Evolutionary conservation across 2,797 vertebrate genomes (phyloP).

Genomic region (Coregonus ussuriensis): DNA sequence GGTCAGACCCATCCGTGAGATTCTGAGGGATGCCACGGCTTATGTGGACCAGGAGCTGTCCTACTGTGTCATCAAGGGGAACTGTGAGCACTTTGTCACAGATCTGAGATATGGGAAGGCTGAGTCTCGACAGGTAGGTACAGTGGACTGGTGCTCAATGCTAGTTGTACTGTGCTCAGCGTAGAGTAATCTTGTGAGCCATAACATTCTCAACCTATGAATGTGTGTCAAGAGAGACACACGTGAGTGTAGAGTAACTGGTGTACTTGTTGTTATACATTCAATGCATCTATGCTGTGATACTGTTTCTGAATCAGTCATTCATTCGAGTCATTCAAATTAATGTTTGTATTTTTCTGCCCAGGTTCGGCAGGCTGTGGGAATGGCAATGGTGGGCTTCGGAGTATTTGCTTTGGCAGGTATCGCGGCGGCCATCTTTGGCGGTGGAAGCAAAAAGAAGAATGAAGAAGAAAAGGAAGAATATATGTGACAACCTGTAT

Average conservation of each 20-base stretch:
- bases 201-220: neutral
- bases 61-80: constrained; percentile 76
- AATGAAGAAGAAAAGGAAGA: constrained; percentile 20
- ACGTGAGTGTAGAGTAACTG: neutral
- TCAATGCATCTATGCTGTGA: neutral
- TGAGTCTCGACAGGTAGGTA: constrained; percentile 79
- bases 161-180: neutral
- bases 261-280: neutral
- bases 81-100: constrained; percentile 90
- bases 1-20: constrained; percentile 54
- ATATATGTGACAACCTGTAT: constrained; percentile 41
- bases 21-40: constrained; percentile 69
- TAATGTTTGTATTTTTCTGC: neutral
- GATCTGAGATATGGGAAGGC: constrained; percentile 82
- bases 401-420: constrained; percentile 45
- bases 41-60: constrained; percentile 67
- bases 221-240: neutral
- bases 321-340: neutral
- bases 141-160: neutral
- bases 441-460: constrained; percentile 56
- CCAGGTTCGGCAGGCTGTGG: constrained; percentile 65
- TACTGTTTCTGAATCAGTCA: neutral
- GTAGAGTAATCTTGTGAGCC: neutral
- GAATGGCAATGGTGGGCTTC: constrained; percentile 12
- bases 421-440: constrained; percentile 43